Percentiles rank a stretch among this genome's conserved stretches.
These are phyloP conservation scores for Oscheius myriophilus DNA, from an alignment of 2,888 invertebrate genomes.

Conservation along the genomic window DNA sequence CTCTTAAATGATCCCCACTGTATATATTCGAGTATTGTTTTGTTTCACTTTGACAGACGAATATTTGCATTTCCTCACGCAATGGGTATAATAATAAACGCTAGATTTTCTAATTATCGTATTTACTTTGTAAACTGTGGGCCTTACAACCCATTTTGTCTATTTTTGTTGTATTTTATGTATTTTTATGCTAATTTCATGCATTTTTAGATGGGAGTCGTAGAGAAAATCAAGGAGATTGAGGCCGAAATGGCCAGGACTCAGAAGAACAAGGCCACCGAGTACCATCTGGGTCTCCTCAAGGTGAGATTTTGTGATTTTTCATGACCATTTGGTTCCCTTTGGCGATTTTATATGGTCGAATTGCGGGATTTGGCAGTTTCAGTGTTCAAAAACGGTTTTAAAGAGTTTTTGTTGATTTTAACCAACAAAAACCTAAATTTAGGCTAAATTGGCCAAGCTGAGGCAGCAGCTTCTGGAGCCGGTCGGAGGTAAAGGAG, in stretches of 20 bases:
- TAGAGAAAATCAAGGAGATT: slow-evolving; percentile 98
- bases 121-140: no score
- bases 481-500: slow-evolving; percentile 84
- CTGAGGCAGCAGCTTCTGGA: slow-evolving; percentile 92
- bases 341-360: background rate
- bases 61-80: no score
- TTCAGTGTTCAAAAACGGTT: no score
- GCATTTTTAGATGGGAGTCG: slow-evolving; percentile 84
- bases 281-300: slow-evolving; percentile 95
- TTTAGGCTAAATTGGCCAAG: slow-evolving; percentile 83
- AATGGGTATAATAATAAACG: no score
- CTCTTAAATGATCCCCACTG: no score
- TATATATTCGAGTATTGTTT: no score
- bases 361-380: background rate
- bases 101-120: no score
- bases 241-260: slow-evolving; percentile 98
- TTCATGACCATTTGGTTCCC: background rate
- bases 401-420: no score
- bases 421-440: no score
- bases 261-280: slow-evolving; percentile 99
- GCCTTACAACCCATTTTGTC: no score
- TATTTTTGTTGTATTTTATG: no score
- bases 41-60: no score
- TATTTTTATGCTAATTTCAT: background rate
- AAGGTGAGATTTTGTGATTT: slow-evolving; percentile 79